These are phyloP conservation scores for Ailurus styani DNA, from an alignment of 2,113 vertebrate species.

Conservation along the genomic window DNA sequence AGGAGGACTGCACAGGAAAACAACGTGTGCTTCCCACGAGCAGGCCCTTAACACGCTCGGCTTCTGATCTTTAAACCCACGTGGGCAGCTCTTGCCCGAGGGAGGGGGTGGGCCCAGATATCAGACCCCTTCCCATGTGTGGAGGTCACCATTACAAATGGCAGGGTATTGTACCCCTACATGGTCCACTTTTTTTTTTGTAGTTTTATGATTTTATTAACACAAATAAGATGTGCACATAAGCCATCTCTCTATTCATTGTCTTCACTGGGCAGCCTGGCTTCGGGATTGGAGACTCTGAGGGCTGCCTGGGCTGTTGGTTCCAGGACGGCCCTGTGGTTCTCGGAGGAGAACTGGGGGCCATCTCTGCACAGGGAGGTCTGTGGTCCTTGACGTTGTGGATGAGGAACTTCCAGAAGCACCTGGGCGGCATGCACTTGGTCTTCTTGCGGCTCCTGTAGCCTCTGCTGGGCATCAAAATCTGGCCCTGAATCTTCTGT, in stretches of 20 bases:
- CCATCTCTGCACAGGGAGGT: neutral
- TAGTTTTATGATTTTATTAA: neutral
- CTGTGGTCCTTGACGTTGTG: neutral
- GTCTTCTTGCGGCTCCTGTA: neutral
- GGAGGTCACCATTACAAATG: neutral
- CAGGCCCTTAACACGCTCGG: rapidly evolving
- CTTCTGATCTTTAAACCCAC: neutral
- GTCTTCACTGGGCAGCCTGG: neutral
- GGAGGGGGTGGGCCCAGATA: rapidly evolving
- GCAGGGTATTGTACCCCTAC: neutral
- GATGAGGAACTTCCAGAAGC: neutral
- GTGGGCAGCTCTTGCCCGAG: too few species aligned
- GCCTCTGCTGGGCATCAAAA: neutral
- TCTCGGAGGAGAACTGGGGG: neutral
- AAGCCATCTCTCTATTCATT: neutral
- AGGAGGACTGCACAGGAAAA: neutral
- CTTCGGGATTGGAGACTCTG: neutral
- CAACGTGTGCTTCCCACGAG: rapidly evolving
- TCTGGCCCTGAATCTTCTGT: neutral
- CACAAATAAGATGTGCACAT: neutral
- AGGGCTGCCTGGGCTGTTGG: neutral
- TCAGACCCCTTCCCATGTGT: neutral
- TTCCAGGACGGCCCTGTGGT: neutral
- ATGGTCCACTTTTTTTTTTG: neutral
- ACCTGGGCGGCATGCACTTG: neutral